phyloP scores from a whole-genome alignment of 2,113 vertebrate genomes.

The Osmerus mordax region DNA sequence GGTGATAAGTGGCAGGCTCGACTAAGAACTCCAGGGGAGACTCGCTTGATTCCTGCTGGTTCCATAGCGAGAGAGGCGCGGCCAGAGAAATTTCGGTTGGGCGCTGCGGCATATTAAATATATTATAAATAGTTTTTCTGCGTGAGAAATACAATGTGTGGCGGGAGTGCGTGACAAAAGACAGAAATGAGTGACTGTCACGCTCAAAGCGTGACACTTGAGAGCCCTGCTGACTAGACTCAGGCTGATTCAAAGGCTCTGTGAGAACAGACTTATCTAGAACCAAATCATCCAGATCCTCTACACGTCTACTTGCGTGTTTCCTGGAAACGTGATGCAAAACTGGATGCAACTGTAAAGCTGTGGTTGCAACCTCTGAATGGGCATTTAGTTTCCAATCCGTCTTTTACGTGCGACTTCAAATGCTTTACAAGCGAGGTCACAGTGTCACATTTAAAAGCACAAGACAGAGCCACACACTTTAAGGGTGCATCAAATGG shows the following conservation, averaged over 20 bases:
- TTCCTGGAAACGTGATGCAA: background rate
- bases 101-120: too few species aligned
- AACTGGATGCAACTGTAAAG: background rate
- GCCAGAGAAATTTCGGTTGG: too few species aligned
- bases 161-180: too few species aligned
- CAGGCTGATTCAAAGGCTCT: constrained; percentile 16
- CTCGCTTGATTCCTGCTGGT: too few species aligned
- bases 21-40: too few species aligned
- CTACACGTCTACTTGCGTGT: background rate
- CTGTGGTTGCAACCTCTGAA: constrained; percentile 14
- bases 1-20: too few species aligned
- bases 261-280: constrained; percentile 8
- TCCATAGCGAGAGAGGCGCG: too few species aligned
- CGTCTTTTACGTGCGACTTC: constrained; percentile 8
- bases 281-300: background rate
- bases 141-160: too few species aligned
- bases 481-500: background rate
- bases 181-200: too few species aligned
- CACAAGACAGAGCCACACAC: background rate
- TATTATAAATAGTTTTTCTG: too few species aligned
- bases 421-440: constrained; percentile 11
- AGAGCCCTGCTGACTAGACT: too few species aligned
- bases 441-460: constrained; percentile 11
- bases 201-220: too few species aligned
- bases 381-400: constrained; percentile 14